A percentile compares a stretch with the other conserved stretches of the same genome.
These are phyloP conservation scores for Notothenia coriiceps DNA, from an alignment of 2,113 vertebrate genomes.

Conservation along the genomic window DNA sequence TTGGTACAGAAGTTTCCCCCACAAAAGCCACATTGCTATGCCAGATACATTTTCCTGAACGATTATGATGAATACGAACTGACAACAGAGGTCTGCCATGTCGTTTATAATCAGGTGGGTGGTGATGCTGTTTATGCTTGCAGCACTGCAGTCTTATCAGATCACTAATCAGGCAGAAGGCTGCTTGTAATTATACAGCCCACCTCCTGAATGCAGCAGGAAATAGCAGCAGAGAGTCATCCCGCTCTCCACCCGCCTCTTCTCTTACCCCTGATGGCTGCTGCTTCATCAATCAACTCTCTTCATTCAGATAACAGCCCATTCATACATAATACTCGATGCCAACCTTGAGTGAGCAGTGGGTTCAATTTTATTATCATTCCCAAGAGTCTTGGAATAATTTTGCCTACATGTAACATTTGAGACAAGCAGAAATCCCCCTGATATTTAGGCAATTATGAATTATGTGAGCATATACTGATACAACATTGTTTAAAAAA, in stretches of 20 bases:
- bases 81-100: slow-evolving; percentile 69
- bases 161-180: slow-evolving; percentile 72
- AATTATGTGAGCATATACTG: slow-evolving; percentile 16
- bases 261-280: slow-evolving; percentile 45
- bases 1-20: too few species aligned
- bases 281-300: slow-evolving; percentile 61
- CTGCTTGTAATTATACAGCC: slow-evolving; percentile 65
- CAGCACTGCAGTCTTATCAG: slow-evolving; percentile 57
- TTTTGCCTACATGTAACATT: slow-evolving; percentile 21
- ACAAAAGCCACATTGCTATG: slow-evolving; percentile 47
- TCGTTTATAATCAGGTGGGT: slow-evolving; percentile 75
- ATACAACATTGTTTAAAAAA: slow-evolving; percentile 26
- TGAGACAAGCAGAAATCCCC: slow-evolving; percentile 32
- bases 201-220: slow-evolving; percentile 52
- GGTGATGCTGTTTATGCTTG: slow-evolving; percentile 40
- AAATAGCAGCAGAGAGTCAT: slow-evolving; percentile 31
- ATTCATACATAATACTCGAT: slow-evolving; percentile 63
- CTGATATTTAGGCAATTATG: slow-evolving; percentile 25
- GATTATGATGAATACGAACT: slow-evolving; percentile 74
- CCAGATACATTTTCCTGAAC: slow-evolving; percentile 32
- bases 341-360: slow-evolving; percentile 46
- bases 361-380: slow-evolving; percentile 63
- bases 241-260: neutral
- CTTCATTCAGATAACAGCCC: slow-evolving; percentile 42
- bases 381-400: slow-evolving; percentile 20